Evolutionary conservation across 1,140 invertebrate genomes (phyloP), one percentile per base, ranked within the genome.

Genomic region (Heliothis virescens): DNA sequence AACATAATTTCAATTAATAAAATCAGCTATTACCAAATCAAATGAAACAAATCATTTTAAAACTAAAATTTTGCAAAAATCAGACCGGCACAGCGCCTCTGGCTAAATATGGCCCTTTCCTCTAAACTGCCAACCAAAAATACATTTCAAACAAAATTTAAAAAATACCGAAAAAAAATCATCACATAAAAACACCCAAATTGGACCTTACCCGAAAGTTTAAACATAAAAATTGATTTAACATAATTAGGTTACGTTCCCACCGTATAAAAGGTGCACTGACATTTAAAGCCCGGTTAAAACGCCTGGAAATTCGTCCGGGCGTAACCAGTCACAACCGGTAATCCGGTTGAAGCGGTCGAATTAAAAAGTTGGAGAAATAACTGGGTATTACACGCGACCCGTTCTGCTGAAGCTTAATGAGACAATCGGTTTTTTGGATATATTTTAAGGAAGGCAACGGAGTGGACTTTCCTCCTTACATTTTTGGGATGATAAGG

Each of bases 291-390:
- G 59, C 60, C 60, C 47, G 74, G 74, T 76, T 76, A 76, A 76
- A 76, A 63, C 18, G 60, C 60, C 60, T 63, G 47, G 74, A 76
- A 76, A 76, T 65, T 63, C 48, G 57, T 50, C 74, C 74, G 74
- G 74, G 59, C 74, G 74, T 76, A 53, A 76, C 74, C 74, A 29
- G 74, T 29, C 59, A 76, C 74, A 76, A 16, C 48, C 74, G 74
- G 74, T 76, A 76, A 76, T 52, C 74, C 74, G 60, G 74, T 60
- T 47, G 47, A 60, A 76, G 74, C 74, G 74, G 74, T 52, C 21
- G 74, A 76, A 76, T 76, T 76, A 76, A 76, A 76, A 75, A 65
- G 57, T 76, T 76, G 59, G 74, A 76, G 50, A 76, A 65, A 76
- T 76, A 62, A 76, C 74, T n/a, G 74, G 74, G 57, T 63, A 65